Percentiles rank a stretch among this genome's conserved stretches.
Evolutionary conservation across 2,797 vertebrate genomes (phyloP).

Genomic region (Muraenolepis orangiensis): DNA sequence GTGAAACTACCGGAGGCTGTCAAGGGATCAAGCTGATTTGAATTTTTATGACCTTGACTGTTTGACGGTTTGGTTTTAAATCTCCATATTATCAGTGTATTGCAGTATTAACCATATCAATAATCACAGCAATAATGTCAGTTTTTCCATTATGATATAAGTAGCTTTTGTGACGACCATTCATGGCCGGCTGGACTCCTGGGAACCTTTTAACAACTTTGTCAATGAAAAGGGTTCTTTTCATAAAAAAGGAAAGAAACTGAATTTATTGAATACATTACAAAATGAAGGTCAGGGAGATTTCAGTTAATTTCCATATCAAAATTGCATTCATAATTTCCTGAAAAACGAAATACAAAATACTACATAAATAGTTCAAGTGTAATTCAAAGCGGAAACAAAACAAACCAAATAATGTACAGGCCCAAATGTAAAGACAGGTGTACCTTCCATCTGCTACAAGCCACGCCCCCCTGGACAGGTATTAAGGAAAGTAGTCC

Average conservation of each 20-base stretch:
- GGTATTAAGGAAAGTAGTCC: neutral
- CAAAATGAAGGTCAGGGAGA: neutral
- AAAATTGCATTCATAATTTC: no score
- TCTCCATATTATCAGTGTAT: neutral
- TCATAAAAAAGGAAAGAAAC: no score
- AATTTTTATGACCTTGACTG: conserved; percentile 7
- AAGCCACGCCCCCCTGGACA: neutral
- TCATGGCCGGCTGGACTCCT: neutral
- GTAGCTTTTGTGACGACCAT: neutral
- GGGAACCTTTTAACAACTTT: neutral
- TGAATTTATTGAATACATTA: neutral
- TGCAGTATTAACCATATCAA: neutral
- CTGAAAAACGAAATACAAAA: neutral
- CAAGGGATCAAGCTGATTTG: conserved; percentile 1
- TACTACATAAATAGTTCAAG: neutral
- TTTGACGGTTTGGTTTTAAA: neutral
- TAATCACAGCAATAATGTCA: neutral
- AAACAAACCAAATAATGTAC: neutral
- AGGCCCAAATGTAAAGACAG: neutral
- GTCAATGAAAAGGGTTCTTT: no score
- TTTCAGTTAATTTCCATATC: neutral
- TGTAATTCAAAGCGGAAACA: neutral
- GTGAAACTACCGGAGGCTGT: conserved; percentile 10
- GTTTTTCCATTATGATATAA: neutral
- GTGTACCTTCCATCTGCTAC: neutral